These are phyloP conservation scores for Styela clava DNA, from an alignment of 23 tunicate genomes.

Conservation along the genomic window DNA sequence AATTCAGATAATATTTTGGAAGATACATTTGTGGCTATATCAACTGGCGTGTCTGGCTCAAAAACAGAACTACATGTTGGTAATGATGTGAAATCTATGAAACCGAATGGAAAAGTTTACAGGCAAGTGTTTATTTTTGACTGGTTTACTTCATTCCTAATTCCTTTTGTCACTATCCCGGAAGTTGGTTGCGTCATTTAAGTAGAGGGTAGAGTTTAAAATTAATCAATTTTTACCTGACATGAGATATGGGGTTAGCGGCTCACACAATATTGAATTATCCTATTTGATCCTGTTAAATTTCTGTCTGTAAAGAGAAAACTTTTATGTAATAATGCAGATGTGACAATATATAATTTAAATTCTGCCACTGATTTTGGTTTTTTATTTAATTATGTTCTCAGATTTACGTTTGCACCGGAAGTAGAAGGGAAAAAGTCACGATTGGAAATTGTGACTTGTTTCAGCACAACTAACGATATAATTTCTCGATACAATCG, in stretches of 20 bases:
- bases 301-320: too few relatives aligned
- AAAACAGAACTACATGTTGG: neutral
- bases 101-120: neutral
- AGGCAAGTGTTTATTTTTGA: neutral
- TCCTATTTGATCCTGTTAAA: too few relatives aligned
- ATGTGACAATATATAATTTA: too few relatives aligned
- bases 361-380: too few relatives aligned
- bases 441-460: constrained; percentile 41
- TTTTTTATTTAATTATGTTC: too few relatives aligned
- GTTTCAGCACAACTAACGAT: constrained; percentile 29
- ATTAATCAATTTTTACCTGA: too few relatives aligned
- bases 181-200: too few relatives aligned
- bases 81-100: neutral
- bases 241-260: too few relatives aligned
- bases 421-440: constrained; percentile 27
- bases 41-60: neutral
- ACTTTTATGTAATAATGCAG: too few relatives aligned
- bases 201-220: too few relatives aligned
- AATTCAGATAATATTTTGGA: constrained; percentile 19
- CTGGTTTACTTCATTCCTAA: neutral
- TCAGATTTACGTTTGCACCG: constrained; percentile 39
- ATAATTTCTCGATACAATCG: neutral
- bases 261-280: too few relatives aligned
- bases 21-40: constrained; percentile 8
- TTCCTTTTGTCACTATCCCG: neutral